These are phyloP conservation scores for Paramisgurnus dabryanus DNA, from an alignment of 2,113 vertebrate genomes.

Conservation along the genomic window DNA sequence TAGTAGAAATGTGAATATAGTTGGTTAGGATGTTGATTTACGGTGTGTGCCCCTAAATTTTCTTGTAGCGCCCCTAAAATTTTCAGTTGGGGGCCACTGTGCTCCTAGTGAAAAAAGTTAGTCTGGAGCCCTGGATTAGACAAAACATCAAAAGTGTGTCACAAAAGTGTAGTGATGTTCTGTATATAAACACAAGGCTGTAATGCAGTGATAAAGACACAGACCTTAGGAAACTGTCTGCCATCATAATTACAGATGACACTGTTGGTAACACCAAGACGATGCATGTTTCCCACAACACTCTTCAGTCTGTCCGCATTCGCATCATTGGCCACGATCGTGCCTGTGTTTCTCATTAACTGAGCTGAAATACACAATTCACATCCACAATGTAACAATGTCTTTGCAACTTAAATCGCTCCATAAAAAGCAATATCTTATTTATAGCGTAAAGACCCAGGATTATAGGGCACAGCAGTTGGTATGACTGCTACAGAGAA, in stretches of 20 bases:
- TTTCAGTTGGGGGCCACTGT: no score
- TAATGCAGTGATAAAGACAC: not conserved
- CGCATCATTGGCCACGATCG: conserved; percentile 91
- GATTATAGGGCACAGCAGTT: not conserved
- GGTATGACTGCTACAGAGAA: not conserved
- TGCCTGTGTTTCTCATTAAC: conserved; percentile 96
- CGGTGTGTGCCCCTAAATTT: no score
- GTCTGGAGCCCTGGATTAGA: not conserved
- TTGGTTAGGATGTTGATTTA: no score
- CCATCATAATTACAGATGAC: conserved; percentile 91
- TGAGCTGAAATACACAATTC: conserved; percentile 77
- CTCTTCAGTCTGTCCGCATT: conserved; percentile 86
- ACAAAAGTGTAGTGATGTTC: not conserved
- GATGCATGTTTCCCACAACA: conserved; percentile 94
- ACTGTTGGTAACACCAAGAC: conserved; percentile 90
- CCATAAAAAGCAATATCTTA: not conserved
- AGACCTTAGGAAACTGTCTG: conserved; percentile 93
- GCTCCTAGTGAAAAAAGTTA: no score
- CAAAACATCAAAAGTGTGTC: not conserved
- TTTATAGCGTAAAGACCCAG: not conserved
- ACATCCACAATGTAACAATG: not conserved
- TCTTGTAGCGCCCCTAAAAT: no score
- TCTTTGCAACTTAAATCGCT: no score
- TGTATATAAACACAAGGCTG: not conserved
- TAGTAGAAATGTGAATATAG: no score